Base-by-base conservation (phyloP, 2,113 vertebrate species). In the Campylomormyrus numenius region DNA sequence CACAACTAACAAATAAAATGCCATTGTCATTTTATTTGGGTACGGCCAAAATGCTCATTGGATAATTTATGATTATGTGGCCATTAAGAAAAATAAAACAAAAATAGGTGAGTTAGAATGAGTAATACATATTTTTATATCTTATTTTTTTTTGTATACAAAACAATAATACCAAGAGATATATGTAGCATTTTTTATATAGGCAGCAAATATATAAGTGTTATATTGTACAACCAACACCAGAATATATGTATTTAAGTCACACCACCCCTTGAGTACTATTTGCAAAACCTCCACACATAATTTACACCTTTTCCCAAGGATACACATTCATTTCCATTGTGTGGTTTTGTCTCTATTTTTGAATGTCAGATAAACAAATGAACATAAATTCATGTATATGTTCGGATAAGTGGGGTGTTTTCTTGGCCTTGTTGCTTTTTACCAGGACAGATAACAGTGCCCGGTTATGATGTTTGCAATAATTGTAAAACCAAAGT, bases 271-370 rank as follows among this genome's bases (percentile, higher is more conserved):
- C 9, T 10, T 50, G 85, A 24, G 5, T 9, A 21, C 48, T 77
- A 27, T 52, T 89, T 53, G 5, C 2, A 77, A 80, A 80, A 53
- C 5, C 27, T 80, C 49, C n/a, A 39, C 5, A 35, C 70, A 89
- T 89, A 53, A 15, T 89, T 83, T 80, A 77, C 88, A 89, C 88
- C 70, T 77, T 50, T 89, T 48, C 31, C 27, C 19, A 19, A 86
- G 13, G 9, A 50, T 86, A 48, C 48, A 50, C 46, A 13, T 86
- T 46, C 10, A 86, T 86, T 70, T 70, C 10, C 62, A 31, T 70
- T 70, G n/a, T 70, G 62, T 70, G n/a, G 10, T 27, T 70, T 70
- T 27, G n/a, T 31, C 10, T 70, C 62, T 31, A 5, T 66, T 66
- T 66, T 27, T 27, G 62, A 66, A 66, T 66, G 62, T 66, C 62